Base-by-base conservation (phyloP, 1,140 invertebrate species). In the Adoxophyes honmai region DNA sequence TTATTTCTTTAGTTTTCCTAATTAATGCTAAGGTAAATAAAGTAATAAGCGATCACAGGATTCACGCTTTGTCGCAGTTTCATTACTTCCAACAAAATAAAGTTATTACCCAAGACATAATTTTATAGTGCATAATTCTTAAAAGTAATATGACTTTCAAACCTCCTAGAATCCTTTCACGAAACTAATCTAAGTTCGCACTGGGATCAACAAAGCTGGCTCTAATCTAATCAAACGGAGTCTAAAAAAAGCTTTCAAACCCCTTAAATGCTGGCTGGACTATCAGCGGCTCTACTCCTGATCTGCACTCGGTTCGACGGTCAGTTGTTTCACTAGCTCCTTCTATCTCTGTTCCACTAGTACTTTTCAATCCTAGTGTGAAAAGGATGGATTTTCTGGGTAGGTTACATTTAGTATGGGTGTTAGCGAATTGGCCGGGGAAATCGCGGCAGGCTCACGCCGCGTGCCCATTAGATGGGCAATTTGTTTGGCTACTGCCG, bases 401-500 rank as follows among this genome's bases (percentile, higher is more conserved):
- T 36, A 53, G 33, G 33, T 15, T 36, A 53, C 11, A 13, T 48
- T 28, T 48, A 21, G 28, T 48, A 48, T 28, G 42, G 1, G 6
- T 10, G 42, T 16, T 18, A 48, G n/a, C 18, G 42, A 10, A 11
- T 5, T 48, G 7, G 42, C 42, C 10, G 18, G 42, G 28, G 42
- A 48, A 48, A 48, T 48, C 42, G 65, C 52, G 57, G 65, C 52
- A 28, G 39, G 38, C 52, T 63, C 51, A 44, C 60, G 58, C 62
- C 60, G 61, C 60, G 58, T 55, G 34, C 39, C 66, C 63, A 72
- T 72, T 72, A 72, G 66, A 66, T 56, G 62, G 62, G 60, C 70
- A 69, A 73, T 73, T 73, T 73, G 66, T 73, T 73, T 67, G 63
- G 59, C 59, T 62, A 66, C 60, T 64, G 62, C 56, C 57, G 61